A percentile compares a stretch with the other conserved stretches of the same genome.
Evolutionary conservation across 2,113 vertebrate genomes (phyloP).

Genomic region (Tupaia tana): DNA sequence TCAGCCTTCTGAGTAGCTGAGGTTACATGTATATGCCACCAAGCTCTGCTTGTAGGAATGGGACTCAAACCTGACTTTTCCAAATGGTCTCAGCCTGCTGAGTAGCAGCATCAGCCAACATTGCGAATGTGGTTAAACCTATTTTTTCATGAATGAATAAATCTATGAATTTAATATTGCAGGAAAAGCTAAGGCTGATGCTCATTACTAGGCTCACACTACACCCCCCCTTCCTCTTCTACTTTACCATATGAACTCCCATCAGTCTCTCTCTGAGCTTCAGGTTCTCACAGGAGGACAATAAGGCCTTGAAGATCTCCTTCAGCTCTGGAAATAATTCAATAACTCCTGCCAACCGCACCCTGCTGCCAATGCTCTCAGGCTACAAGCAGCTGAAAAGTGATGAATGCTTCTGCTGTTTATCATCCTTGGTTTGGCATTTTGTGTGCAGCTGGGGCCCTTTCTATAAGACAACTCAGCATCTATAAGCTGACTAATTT

Average conservation of each 20-base stretch:
- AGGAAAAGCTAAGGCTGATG: neutral
- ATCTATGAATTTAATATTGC: neutral
- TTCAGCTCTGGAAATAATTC: slow-evolving; percentile 48
- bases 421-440: slow-evolving; percentile 68
- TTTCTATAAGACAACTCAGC: slow-evolving; percentile 79
- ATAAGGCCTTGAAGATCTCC: neutral
- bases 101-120: too few species aligned
- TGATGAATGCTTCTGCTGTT: slow-evolving; percentile 75
- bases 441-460: slow-evolving; percentile 82
- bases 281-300: neutral
- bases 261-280: neutral
- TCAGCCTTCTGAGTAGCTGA: too few species aligned
- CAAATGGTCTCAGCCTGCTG: too few species aligned
- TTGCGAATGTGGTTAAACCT: neutral
- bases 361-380: slow-evolving; percentile 1
- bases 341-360: slow-evolving; percentile 3
- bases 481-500: slow-evolving; percentile 74
- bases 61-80: too few species aligned
- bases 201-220: neutral
- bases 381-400: slow-evolving; percentile 51
- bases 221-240: neutral
- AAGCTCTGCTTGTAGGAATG: too few species aligned
- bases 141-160: neutral
- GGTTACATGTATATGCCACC: too few species aligned
- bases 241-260: neutral